Evolutionary conservation across 2,113 vertebrate species (phyloP).

Genomic region (Pandion haliaetus): DNA sequence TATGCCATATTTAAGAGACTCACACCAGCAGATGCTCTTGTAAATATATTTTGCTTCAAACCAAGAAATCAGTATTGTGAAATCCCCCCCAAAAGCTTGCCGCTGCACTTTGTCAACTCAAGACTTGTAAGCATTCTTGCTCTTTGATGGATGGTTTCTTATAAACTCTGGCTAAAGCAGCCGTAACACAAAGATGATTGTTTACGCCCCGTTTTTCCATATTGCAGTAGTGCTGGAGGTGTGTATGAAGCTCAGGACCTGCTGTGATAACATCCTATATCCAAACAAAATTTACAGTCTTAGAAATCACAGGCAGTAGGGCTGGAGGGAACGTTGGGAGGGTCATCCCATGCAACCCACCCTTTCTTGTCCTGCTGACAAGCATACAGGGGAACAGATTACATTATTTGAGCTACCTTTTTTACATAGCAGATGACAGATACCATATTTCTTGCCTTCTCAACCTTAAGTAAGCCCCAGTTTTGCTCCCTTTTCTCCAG

Average conservation of each 20-base stretch:
- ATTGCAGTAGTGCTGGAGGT: background rate
- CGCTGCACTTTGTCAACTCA: slow-evolving; percentile 12
- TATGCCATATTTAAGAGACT: slow-evolving; percentile 53
- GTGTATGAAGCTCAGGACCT: background rate
- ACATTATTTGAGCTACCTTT: background rate
- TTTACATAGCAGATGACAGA: background rate
- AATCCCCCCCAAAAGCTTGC: slow-evolving; percentile 44
- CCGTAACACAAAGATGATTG: background rate
- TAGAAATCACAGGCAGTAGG: background rate
- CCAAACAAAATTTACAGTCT: background rate
- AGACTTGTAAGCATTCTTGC: slow-evolving; percentile 22
- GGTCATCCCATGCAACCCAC: background rate
- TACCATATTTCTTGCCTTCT: background rate
- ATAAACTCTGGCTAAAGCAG: slow-evolving; percentile 10
- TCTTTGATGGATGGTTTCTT: slow-evolving; percentile 32
- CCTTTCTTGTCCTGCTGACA: background rate
- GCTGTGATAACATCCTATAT: background rate
- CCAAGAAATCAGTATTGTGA: slow-evolving; percentile 56
- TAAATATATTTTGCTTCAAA: slow-evolving; percentile 63
- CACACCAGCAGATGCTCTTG: slow-evolving; percentile 56
- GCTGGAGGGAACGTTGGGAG: background rate
- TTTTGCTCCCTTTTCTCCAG: background rate
- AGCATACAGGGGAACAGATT: background rate
- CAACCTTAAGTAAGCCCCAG: background rate
- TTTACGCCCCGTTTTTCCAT: background rate